Evolutionary conservation across 1,140 invertebrate genomes (phyloP).

Genomic region (Rhyzopertha dominica): DNA sequence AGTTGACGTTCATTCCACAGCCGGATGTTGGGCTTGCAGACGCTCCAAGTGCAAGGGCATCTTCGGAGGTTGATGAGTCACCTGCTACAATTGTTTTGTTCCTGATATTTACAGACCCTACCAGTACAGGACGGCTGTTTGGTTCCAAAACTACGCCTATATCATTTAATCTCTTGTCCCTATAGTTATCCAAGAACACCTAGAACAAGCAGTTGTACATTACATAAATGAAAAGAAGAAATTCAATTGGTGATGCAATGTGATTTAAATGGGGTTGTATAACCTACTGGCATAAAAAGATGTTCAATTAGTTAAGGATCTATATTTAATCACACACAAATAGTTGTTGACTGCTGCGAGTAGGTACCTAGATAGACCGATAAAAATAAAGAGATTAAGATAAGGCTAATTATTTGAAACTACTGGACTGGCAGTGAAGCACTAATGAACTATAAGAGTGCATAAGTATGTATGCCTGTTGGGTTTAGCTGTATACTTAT

Average conservation of each 20-base stretch:
- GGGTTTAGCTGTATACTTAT: too few relatives aligned
- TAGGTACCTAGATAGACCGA: background rate
- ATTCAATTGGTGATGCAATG: background rate
- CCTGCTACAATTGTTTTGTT: slow-evolving; percentile 30
- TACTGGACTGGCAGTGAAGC: too few relatives aligned
- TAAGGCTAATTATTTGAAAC: too few relatives aligned
- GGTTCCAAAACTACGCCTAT: slow-evolving; percentile 44
- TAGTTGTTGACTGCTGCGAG: background rate
- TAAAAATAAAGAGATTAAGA: too few relatives aligned
- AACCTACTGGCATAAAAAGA: background rate
- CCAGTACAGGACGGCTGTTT: slow-evolving; percentile 34
- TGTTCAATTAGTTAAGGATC: background rate
- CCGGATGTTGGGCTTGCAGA: slow-evolving; percentile 53
- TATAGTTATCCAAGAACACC: slow-evolving; percentile 43
- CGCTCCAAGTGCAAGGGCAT: slow-evolving; percentile 51
- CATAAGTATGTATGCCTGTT: too few relatives aligned
- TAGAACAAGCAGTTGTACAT: slow-evolving; percentile 37
- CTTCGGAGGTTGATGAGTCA: slow-evolving; percentile 42
- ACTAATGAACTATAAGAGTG: too few relatives aligned
- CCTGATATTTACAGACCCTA: too few relatives aligned
- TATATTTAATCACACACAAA: background rate
- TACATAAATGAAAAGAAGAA: slow-evolving; percentile 10
- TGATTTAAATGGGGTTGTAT: background rate
- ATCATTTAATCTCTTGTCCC: slow-evolving; percentile 45
- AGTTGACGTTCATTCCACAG: too few relatives aligned